Conservation (phyloP, 2,113 vertebrate species). For the Cochlearius cochlearius region DNA sequence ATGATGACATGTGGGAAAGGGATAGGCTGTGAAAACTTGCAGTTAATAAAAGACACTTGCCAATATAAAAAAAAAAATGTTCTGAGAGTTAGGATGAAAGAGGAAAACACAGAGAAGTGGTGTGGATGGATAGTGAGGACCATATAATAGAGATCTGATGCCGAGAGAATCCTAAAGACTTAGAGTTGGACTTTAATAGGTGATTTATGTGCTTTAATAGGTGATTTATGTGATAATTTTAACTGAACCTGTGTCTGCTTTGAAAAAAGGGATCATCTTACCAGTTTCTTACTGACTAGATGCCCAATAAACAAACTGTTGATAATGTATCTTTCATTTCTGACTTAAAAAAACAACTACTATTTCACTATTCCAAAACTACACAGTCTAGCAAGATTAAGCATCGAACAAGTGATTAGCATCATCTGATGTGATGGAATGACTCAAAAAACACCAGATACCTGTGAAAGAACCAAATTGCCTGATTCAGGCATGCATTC, state of each 20-base stretch:
- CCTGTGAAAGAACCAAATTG: neutral
- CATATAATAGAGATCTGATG: neutral
- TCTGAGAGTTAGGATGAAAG: neutral
- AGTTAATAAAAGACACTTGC: neutral
- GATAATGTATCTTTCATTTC: neutral
- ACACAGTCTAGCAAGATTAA: neutral
- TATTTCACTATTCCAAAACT: neutral
- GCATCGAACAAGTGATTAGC: neutral
- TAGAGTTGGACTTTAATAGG: neutral
- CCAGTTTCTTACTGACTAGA: neutral
- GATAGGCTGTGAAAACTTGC: neutral
- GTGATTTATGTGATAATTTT: neutral
- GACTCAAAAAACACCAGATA: neutral
- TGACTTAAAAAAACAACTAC: neutral
- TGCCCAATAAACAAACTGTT: neutral
- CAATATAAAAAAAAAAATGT: neutral
- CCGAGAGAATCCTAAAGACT: neutral
- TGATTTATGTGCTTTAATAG: neutral
- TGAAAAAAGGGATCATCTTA: neutral
- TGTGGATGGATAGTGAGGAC: neutral
- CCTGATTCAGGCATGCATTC: neutral
- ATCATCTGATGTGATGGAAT: neutral
- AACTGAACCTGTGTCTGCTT: neutral
- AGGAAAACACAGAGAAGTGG: neutral
- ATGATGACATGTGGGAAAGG: neutral